phyloP scores from a whole-genome alignment of 2,888 invertebrate species.

The Celastrina argiolus region DNA sequence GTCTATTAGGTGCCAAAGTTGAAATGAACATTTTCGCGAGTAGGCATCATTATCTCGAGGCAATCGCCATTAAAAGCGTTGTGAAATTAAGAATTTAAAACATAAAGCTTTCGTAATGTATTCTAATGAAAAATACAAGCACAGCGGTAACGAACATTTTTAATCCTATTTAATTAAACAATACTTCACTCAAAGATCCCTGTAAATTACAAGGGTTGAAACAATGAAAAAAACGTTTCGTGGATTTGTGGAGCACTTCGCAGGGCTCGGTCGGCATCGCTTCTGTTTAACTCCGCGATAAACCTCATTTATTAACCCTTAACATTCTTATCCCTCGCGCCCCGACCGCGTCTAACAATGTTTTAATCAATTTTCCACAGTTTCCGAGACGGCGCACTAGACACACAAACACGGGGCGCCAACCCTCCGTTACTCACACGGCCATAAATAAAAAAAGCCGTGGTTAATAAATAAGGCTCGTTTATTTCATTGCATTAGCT shows the following conservation, averaged over 20 bases:
- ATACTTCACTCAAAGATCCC: neutral
- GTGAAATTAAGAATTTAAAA: too few relatives aligned
- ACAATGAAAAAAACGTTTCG: conserved; percentile 20
- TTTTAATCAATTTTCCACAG: conserved; percentile 77
- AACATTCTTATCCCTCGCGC: conserved; percentile 61
- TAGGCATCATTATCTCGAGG: too few relatives aligned
- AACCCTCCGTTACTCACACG: conserved; percentile 74
- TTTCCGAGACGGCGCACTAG: conserved; percentile 74
- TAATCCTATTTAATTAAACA: conserved; percentile 15
- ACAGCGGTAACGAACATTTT: neutral
- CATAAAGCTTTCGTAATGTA: neutral
- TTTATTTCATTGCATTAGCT: conserved; percentile 74
- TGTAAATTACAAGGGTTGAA: conserved; percentile 3
- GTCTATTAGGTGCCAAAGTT: too few relatives aligned
- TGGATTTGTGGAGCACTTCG: conserved; percentile 17
- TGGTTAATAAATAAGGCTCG: conserved; percentile 70
- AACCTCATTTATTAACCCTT: conserved; percentile 44
- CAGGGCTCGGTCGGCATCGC: conserved; percentile 35
- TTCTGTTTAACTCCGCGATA: conserved; percentile 49
- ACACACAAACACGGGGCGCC: conserved; percentile 73
- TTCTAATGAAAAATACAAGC: neutral
- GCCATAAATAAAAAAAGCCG: conserved; percentile 54
- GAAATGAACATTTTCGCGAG: too few relatives aligned
- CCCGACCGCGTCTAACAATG: conserved; percentile 72
- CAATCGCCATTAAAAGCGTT: too few relatives aligned